Base-by-base conservation (phyloP, 2,888 invertebrate genomes). In the Dicyrtomina minuta region DNA sequence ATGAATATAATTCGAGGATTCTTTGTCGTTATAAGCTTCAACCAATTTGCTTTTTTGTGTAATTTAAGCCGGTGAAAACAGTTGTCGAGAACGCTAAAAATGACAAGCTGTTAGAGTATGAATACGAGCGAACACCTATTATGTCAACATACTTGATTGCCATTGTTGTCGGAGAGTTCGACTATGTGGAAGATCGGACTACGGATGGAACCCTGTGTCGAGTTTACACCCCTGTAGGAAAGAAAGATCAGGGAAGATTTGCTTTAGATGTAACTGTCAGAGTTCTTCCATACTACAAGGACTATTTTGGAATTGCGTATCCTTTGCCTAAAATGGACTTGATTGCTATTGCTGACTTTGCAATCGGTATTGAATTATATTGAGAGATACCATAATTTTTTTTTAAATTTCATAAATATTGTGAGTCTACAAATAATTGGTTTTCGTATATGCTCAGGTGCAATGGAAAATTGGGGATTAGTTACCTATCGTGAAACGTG, bases 121-220 rank as follows among this genome's bases (percentile, higher is more conserved):
- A 86, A 72, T 96, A 93, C 82, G 89, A 89, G 79, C 89, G 88
- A 62, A 92, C 96, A 1, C 96, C 96, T 1, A 84, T 92, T 72
- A 97, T 97, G 96, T 93, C 95, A 10, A 96, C 96, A 0, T 98
- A 98, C 81, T 85, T 98, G 74, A 90, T 97, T 65, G 96, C 96
- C 0, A 90, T 92, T 56, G 92, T 95, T 6, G 91, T 98, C 2
- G 97, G 97, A 39, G 95, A 97, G 83, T 96, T 92, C 82, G 96
- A 97, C 81, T 93, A 88, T 83, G 89, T 97, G 1, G 96, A 97
- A 82, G 90, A 87, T 71, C 88, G 83, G 76, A 92, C 93, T 0
- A 85, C 85, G 43, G 93, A 95, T 82, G 93, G 92, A 22, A 89
- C 93, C 1, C 80, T 89, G 58, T 90, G 92, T 1, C 85, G 92